Evolutionary conservation across 2,113 vertebrate genomes (phyloP), one percentile per base, ranked within the genome.

Genomic region (Ageneiosus marmoratus): DNA sequence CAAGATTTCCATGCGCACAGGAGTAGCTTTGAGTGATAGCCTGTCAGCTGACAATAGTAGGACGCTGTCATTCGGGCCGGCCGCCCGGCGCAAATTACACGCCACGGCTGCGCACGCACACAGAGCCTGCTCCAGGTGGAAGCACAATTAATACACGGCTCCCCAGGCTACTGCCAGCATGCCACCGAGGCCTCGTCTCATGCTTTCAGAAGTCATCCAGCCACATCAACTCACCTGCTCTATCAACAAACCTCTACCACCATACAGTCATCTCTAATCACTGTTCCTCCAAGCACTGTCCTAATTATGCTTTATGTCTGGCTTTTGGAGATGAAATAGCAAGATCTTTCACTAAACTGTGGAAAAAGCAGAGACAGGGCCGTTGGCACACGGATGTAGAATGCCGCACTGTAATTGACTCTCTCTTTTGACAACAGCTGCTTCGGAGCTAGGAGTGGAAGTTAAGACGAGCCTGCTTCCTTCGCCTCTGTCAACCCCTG

Each of bases 341-440:
- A 85, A 88, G 86, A 88, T 89, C 88, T 84, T 85, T 90, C 90
- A 51, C 80, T 83, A 89, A 15, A 90, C 89, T 90, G 90, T 37
- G 53, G 74, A 81, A 73, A 55, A 46, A 29, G 56, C 75, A 73
- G 5, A 48, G 46, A n/a, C 8, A 60, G n/a, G 53, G 18, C 89
- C 24, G 48, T 27, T 41, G 62, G 74, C 74, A 78, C 53, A 27
- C 80, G 83, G 86, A 83, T 63, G 60, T 90, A 90, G 87, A 88
- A 88, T 86, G 70, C 74, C 85, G 88, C 89, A 81, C 34, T 88
- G 84, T 50, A 92, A 92, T 92, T 91, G 89, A 90, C 86, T 91
- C 88, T 86, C 88, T 86, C 85, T 87, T 73, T 82, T 74, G 80
- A 87, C 67, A 82, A 80, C 74, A 76, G 85, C 81, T 79, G 77